phyloP scores from a whole-genome alignment of 2,888 invertebrate species.

The Merodon equestris region DNA sequence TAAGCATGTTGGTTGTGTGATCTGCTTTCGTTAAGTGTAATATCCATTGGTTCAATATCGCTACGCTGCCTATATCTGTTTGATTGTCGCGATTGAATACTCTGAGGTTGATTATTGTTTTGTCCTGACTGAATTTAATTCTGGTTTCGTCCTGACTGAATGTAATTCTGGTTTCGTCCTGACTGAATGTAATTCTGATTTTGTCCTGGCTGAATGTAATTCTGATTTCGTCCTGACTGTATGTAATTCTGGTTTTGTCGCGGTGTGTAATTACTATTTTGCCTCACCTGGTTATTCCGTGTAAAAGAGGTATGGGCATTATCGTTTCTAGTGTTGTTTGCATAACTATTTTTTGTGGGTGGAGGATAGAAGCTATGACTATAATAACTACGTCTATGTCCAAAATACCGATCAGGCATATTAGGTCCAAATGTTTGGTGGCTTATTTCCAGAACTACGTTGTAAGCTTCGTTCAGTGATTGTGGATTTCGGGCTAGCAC shows the following conservation, averaged over 20 bases:
- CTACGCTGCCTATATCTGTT: conserved; percentile 13
- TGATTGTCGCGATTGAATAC: conserved; percentile 10
- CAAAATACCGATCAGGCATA: neutral
- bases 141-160: too few species aligned
- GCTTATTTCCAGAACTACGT: conserved; percentile 19
- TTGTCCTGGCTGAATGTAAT: too few species aligned
- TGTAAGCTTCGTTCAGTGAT: conserved; percentile 7
- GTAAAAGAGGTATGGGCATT: too few species aligned
- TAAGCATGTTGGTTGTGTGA: conserved; percentile 11
- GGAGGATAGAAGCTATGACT: neutral
- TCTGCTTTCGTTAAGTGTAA: conserved; percentile 5
- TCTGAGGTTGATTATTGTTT: too few species aligned
- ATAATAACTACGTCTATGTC: neutral
- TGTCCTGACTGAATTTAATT: too few species aligned
- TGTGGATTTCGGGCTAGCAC: conserved; percentile 11
- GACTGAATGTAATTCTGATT: too few species aligned
- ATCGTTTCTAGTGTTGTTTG: too few species aligned
- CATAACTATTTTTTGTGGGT: neutral
- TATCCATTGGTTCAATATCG: conserved; percentile 25
- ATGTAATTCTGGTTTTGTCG: too few species aligned
- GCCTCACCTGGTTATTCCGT: too few species aligned
- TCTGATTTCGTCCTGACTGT: too few species aligned
- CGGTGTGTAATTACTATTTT: too few species aligned
- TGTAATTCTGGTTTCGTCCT: too few species aligned
- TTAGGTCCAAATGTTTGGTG: conserved; percentile 6